phyloP scores from a whole-genome alignment of 2,888 invertebrate species.

The Aricia artaxerxes region DNA sequence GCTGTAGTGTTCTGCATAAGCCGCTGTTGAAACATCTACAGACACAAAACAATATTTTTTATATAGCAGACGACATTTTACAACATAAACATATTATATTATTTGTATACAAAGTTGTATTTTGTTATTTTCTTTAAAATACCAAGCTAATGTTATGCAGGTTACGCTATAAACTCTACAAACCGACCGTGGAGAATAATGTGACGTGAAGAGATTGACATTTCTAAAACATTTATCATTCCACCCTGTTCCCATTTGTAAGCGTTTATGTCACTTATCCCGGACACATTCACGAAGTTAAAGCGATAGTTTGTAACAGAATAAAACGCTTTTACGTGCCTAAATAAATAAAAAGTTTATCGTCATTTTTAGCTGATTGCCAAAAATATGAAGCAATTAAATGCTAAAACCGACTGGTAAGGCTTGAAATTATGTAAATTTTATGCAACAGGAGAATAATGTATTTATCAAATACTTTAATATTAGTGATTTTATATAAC shows the following conservation, averaged over 20 bases:
- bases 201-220: neutral
- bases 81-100: neutral
- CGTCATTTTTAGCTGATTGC: neutral
- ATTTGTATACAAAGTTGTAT: neutral
- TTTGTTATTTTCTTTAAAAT: neutral
- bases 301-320: neutral
- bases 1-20: too few relatives aligned
- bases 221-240: slow-evolving; percentile 19
- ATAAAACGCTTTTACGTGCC: neutral
- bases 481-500: too few relatives aligned
- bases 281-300: slow-evolving; percentile 17
- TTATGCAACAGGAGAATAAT: too few relatives aligned
- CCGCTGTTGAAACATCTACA: neutral
- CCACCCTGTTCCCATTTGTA: slow-evolving; percentile 4
- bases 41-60: neutral
- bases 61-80: neutral
- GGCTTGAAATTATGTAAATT: too few relatives aligned
- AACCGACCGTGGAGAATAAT: neutral
- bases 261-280: neutral
- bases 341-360: neutral
- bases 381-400: neutral
- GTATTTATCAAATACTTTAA: too few relatives aligned
- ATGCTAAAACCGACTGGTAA: too few relatives aligned
- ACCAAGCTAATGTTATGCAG: neutral
- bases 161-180: neutral